Conservation (phyloP, 30 jellyfish, hydroid and myxozoan species). For the Pseudorhiza aurosa region DNA sequence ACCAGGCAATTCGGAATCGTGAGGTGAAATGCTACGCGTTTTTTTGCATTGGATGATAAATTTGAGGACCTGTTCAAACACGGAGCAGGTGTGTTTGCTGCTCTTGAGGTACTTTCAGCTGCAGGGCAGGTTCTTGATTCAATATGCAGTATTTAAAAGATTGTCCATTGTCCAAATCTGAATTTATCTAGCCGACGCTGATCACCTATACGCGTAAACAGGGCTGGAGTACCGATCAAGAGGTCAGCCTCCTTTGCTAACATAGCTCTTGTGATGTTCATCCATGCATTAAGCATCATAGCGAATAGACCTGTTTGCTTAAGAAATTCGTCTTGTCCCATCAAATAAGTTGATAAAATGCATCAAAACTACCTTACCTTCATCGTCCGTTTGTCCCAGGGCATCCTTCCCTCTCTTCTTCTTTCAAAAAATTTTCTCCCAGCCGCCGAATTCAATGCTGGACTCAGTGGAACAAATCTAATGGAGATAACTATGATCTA, state of each 20-base stretch:
- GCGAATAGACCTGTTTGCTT: no score
- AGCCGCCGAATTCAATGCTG: no score
- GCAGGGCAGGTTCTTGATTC: conserved; percentile 37
- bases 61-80: conserved; percentile 70
- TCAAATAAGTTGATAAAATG: no score
- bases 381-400: no score
- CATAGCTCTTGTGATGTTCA: no score
- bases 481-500: no score
- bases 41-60: conserved; percentile 1
- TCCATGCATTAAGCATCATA: no score
- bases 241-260: neutral
- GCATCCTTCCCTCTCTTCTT: no score
- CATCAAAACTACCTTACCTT: no score
- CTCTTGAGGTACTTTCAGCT: neutral
- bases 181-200: neutral
- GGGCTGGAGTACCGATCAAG: neutral
- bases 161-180: conserved; percentile 3
- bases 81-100: conserved; percentile 40
- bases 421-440: no score
- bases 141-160: neutral
- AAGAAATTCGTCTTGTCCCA: no score
- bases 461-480: no score
- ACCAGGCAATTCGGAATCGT: neutral
- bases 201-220: neutral
- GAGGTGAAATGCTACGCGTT: neutral